phyloP scores from a whole-genome alignment of 2,888 invertebrate genomes.

The Drosophila niveifrons region DNA sequence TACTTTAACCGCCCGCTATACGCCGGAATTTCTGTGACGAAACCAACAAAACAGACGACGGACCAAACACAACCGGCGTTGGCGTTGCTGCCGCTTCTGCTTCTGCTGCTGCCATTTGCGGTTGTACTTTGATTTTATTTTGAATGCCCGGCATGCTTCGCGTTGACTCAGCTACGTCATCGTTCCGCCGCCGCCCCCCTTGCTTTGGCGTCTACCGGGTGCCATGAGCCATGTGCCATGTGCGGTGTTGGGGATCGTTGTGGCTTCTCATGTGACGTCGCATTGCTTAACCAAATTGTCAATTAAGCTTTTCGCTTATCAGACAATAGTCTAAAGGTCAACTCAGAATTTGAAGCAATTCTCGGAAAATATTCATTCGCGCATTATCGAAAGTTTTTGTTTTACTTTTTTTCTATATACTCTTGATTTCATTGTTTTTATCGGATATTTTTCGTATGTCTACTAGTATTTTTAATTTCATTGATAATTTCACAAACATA shows the following conservation, averaged over 20 bases:
- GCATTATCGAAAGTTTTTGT: neutral
- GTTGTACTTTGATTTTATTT: conserved; percentile 56
- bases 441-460: neutral
- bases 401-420: neutral
- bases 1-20: conserved; percentile 66
- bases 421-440: neutral
- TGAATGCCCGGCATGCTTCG: conserved; percentile 34
- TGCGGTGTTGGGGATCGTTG: neutral
- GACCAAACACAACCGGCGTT: conserved; percentile 36
- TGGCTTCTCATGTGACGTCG: conserved; percentile 38
- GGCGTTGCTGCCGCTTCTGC: conserved; percentile 17
- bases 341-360: conserved; percentile 8
- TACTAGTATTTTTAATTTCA: conserved; percentile 12
- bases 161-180: conserved; percentile 41
- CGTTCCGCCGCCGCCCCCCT: neutral
- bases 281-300: conserved; percentile 37
- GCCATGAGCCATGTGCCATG: too few species aligned
- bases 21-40: conserved; percentile 79
- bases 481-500: conserved; percentile 13
- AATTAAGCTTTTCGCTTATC: conserved; percentile 44
- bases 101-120: conserved; percentile 16
- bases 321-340: conserved; percentile 18
- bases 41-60: conserved; percentile 42
- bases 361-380: conserved; percentile 2
- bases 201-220: neutral